These are phyloP conservation scores for Leuctra nigra DNA, from an alignment of 2,888 invertebrate genomes.

Conservation along the genomic window DNA sequence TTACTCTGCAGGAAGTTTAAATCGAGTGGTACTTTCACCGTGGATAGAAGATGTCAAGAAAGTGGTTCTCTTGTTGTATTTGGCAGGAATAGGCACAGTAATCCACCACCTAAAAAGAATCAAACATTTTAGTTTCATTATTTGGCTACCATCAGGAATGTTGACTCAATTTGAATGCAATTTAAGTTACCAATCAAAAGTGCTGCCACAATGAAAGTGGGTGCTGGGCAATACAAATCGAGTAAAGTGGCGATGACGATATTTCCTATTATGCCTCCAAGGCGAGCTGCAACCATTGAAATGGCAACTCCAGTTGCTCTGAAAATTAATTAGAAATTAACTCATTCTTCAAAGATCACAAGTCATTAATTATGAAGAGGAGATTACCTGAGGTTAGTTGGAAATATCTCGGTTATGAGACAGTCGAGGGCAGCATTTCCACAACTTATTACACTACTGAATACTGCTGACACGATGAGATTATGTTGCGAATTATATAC, in stretches of 20 bases:
- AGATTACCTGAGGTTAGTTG: slow-evolving; percentile 75
- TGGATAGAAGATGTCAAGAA: slow-evolving; percentile 42
- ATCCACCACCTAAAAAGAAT: slow-evolving; percentile 62
- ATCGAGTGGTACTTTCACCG: background rate
- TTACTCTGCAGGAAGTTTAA: too few relatives aligned
- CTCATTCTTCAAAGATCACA: background rate
- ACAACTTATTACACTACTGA: slow-evolving; percentile 82
- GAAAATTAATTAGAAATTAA: slow-evolving; percentile 30
- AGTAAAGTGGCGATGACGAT: slow-evolving; percentile 82
- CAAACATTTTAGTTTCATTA: background rate
- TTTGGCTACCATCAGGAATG: background rate
- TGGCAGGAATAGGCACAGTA: slow-evolving; percentile 81
- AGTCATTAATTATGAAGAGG: background rate
- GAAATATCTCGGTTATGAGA: slow-evolving; percentile 88
- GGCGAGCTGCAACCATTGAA: slow-evolving; percentile 81
- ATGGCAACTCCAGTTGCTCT: slow-evolving; percentile 88
- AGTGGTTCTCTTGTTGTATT: slow-evolving; percentile 81
- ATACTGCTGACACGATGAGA: slow-evolving; percentile 74
- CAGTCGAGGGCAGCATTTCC: slow-evolving; percentile 88
- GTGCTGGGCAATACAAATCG: slow-evolving; percentile 84
- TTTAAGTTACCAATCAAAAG: slow-evolving; percentile 58
- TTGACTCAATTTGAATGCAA: background rate
- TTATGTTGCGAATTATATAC: slow-evolving; percentile 78
- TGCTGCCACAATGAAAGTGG: slow-evolving; percentile 83
- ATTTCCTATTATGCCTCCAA: slow-evolving; percentile 85